Percentiles rank a stretch among this genome's conserved stretches.
Evolutionary conservation across 2,797 vertebrate species (phyloP).

Genomic region (Petrocephalus schoutedeni): DNA sequence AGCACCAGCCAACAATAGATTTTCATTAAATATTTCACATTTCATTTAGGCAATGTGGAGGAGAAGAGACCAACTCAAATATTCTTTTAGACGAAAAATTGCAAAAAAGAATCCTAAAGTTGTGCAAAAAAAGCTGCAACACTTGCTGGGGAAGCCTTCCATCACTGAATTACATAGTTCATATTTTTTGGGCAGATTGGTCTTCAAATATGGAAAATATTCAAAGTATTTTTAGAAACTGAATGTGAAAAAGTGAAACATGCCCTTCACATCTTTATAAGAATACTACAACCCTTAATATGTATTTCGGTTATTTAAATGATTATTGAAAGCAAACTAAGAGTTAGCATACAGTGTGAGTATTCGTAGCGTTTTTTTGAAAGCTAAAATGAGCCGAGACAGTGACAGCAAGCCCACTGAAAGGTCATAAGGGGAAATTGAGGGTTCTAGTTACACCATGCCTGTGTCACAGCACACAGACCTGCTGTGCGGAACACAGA

Average conservation of each 20-base stretch:
- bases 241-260: not conserved
- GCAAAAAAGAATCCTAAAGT: not conserved
- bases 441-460: not conserved
- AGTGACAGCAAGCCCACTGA: not conserved
- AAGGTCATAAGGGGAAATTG: not conserved
- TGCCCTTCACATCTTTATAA: not conserved
- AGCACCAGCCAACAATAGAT: not conserved
- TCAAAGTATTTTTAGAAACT: not conserved
- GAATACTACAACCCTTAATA: not conserved
- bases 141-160: not conserved
- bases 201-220: not conserved
- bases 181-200: not conserved
- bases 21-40: not conserved
- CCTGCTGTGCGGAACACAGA: not conserved
- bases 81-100: not conserved
- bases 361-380: not conserved
- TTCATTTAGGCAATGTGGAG: not conserved
- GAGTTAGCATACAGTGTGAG: not conserved
- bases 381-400: not conserved
- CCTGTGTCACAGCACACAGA: not conserved
- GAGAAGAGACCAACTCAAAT: not conserved
- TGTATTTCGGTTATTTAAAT: not conserved
- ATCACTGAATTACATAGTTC: not conserved
- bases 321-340: not conserved
- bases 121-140: not conserved